These are phyloP conservation scores for Drosophila sproati DNA, from an alignment of 1,140 invertebrate species.

Conservation along the genomic window DNA sequence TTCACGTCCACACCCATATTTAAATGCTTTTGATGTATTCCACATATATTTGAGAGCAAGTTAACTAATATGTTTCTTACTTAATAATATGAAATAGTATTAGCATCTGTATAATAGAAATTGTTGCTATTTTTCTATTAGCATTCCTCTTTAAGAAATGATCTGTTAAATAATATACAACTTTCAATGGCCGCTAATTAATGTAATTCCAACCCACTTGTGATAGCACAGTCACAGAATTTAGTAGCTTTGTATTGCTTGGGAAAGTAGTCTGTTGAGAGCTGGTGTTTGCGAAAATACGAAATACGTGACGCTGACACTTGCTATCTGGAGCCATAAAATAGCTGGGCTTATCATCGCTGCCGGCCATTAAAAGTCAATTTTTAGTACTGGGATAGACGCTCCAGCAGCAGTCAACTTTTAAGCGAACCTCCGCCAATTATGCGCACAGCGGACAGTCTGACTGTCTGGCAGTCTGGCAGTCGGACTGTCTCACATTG, in stretches of 20 bases:
- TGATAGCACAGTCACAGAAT: background rate
- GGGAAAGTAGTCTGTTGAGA: background rate
- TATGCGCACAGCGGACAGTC: conserved; percentile 63
- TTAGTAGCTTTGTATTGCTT: background rate
- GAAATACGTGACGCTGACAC: conserved; percentile 74
- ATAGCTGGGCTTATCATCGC: conserved; percentile 67
- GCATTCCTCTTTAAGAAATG: no score
- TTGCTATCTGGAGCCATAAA: conserved; percentile 80
- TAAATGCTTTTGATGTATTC: no score
- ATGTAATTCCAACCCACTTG: background rate
- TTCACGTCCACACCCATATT: no score
- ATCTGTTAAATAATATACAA: background rate
- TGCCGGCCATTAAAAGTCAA: conserved; percentile 65
- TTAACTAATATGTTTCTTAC: no score
- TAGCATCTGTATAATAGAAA: background rate
- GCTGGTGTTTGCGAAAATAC: conserved; percentile 54
- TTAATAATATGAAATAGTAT: no score
- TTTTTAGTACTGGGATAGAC: conserved; percentile 65
- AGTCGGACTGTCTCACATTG: conserved; percentile 36
- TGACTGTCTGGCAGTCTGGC: no score
- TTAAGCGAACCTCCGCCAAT: conserved; percentile 58
- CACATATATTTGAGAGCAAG: no score
- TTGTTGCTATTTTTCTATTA: background rate
- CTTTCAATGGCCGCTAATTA: background rate
- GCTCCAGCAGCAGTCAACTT: conserved; percentile 38